Evolutionary conservation across 2,888 invertebrate genomes (phyloP), one percentile per base, ranked within the genome.

Genomic region (Dryomyza anilis): DNA sequence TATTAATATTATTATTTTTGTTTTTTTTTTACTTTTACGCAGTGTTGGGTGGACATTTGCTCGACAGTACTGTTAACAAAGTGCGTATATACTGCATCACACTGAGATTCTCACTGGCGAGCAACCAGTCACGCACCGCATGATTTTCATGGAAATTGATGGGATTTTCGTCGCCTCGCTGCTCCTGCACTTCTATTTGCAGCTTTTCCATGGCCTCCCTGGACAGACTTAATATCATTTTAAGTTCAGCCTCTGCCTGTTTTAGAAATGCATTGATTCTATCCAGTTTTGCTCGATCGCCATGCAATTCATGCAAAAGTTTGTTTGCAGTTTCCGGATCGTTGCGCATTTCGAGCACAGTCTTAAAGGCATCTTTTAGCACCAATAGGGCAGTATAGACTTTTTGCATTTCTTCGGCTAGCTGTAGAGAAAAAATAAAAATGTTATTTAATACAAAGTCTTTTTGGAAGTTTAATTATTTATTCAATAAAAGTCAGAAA

Each of bases 341-440:
- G 3, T 64, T 66, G 25, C 64, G 69, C 25, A 67, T 55, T 39
- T 64, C n/a, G 0, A 53, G 46, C 3, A 66, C 69, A 30, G 63
- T 63, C 10, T 63, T 60, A 45, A 68, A 56, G 1, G 67, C 66
- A 16, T 63, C 61, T 46, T 69, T 50, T 4, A 77, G 19, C 0
- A 67, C 69, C 12, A 30, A 45, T 3, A 79, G 67, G 4, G 76
- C 69, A 3, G 63, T 36, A 4, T 71, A 30, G 0, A 79, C 75
- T 0, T 69, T 65, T 1, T 53, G 50, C 19, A 78, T 33, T 64
- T 78, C 72, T 4, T 55, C 30, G 2, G 46, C 29, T 0, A 67
- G 6, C 29, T 73, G 29, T 14, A 3, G 7, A 7, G 19, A 29
- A n/a, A 23, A 33, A 60, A 1, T 33, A 45, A 14, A 46, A 21